phyloP scores from a whole-genome alignment of 1,140 invertebrate species.

The Cydia strobilella region DNA sequence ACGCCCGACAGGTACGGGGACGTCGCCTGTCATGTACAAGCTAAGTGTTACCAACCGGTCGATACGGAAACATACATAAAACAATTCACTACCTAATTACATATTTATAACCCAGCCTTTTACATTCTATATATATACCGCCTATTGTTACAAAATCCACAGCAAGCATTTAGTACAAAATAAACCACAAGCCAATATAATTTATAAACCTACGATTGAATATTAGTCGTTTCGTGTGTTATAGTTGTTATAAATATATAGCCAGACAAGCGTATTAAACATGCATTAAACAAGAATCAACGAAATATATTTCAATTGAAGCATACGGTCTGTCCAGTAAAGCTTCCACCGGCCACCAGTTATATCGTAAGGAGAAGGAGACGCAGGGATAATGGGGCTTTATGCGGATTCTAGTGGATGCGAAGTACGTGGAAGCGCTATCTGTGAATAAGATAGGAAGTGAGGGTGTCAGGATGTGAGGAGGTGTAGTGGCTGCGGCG shows the following conservation, averaged over 20 bases:
- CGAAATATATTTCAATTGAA: constrained; percentile 55
- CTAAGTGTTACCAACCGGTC: constrained; percentile 10
- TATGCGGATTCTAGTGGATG: constrained; percentile 29
- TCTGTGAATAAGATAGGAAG: constrained; percentile 37
- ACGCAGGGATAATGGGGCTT: constrained; percentile 17
- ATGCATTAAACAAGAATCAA: constrained; percentile 62
- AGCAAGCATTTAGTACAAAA: constrained; percentile 39
- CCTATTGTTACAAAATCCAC: constrained; percentile 23
- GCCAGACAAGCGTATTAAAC: constrained; percentile 59
- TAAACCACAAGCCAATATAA: constrained; percentile 22
- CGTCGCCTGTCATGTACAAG: constrained; percentile 85
- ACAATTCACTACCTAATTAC: constrained; percentile 34
- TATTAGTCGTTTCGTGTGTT: constrained; percentile 26
- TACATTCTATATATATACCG: constrained; percentile 25
- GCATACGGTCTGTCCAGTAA: constrained; percentile 59
- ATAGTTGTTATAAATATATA: constrained; percentile 41
- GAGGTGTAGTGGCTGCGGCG: constrained; percentile 48
- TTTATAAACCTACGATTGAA: constrained; percentile 11
- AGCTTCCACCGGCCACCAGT: constrained; percentile 64
- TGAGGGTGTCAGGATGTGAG: constrained; percentile 38
- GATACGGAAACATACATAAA: constrained; percentile 3
- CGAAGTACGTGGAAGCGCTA: constrained; percentile 24
- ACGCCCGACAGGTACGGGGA: constrained; percentile 94
- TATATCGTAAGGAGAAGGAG: constrained; percentile 35
- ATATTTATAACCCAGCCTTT: constrained; percentile 24